phyloP scores from a whole-genome alignment of 2,113 vertebrate species.

The Misgurnus mizolepis region DNA sequence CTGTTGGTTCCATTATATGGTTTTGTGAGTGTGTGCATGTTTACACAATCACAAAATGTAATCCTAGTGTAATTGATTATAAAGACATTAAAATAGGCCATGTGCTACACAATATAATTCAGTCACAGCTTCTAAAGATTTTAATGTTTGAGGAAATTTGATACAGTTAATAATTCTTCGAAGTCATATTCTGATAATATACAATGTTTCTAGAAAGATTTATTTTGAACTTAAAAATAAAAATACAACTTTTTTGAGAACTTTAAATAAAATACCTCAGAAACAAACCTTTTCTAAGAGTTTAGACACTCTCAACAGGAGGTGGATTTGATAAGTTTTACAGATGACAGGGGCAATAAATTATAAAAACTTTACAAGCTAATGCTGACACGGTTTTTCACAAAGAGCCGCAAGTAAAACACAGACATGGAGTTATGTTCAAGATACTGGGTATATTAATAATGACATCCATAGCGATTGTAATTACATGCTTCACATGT shows the following conservation, averaged over 20 bases:
- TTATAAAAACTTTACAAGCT: slow-evolving; percentile 51
- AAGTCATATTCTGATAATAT: no score
- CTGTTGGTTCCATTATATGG: neutral
- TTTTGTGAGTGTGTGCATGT: neutral
- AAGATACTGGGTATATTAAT: slow-evolving; percentile 26
- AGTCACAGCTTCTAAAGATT: slow-evolving; percentile 3
- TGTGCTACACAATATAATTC: slow-evolving; percentile 34
- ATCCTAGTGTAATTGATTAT: slow-evolving; percentile 8
- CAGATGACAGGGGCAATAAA: slow-evolving; percentile 57
- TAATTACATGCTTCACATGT: slow-evolving; percentile 13
- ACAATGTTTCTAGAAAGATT: no score
- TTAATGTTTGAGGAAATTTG: slow-evolving; percentile 33
- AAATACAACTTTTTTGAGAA: neutral
- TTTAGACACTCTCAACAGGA: slow-evolving; percentile 41
- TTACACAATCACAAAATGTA: slow-evolving; percentile 12
- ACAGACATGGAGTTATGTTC: neutral
- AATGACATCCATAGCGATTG: neutral
- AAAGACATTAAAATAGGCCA: slow-evolving; percentile 20
- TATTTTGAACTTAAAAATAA: no score
- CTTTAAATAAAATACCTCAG: neutral
- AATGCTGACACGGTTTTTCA: slow-evolving; percentile 39
- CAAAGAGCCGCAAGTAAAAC: slow-evolving; percentile 16
- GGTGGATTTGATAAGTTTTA: slow-evolving; percentile 56
- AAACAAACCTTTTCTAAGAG: slow-evolving; percentile 6
- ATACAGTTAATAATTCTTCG: slow-evolving; percentile 27